These are phyloP conservation scores for Drosophila ohnishii DNA, from an alignment of 1,140 invertebrate species.

Conservation along the genomic window DNA sequence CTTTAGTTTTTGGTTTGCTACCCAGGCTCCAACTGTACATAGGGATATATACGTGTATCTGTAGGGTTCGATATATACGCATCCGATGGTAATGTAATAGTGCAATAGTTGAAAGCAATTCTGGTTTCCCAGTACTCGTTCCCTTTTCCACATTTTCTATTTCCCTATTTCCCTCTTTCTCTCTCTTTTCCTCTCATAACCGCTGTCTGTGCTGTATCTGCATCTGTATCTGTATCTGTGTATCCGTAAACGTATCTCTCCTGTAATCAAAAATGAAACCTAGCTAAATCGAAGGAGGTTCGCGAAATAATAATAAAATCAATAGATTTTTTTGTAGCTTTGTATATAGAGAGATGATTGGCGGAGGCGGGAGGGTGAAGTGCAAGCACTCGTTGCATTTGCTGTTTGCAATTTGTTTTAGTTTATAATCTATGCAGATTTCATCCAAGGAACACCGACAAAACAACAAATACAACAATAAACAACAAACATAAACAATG, in stretches of 20 bases:
- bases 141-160: not conserved
- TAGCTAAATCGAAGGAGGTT: conserved; percentile 17
- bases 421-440: conserved; percentile 21
- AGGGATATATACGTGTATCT: conserved; percentile 25
- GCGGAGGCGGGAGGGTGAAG: not conserved
- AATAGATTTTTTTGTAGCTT: conserved; percentile 43
- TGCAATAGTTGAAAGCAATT: conserved; percentile 67
- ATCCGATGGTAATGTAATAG: conserved; percentile 57
- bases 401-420: conserved; percentile 48
- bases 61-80: conserved; percentile 24
- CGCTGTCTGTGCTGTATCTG: not conserved
- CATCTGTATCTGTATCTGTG: conserved; percentile 18
- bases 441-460: conserved; percentile 32
- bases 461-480: conserved; percentile 16
- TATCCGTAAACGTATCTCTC: conserved; percentile 12
- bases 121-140: conserved; percentile 7
- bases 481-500: conserved; percentile 31
- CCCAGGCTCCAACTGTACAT: conserved; percentile 25
- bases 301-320: not conserved
- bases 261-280: conserved; percentile 38
- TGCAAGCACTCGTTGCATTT: conserved; percentile 25
- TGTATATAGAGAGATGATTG: conserved; percentile 32
- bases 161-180: not conserved
- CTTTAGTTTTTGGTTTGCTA: conserved; percentile 30
- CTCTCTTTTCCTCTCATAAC: not conserved